These are phyloP conservation scores for Pseudolaguvia tuberculata DNA, from an alignment of 2,113 vertebrate species.

Conservation along the genomic window DNA sequence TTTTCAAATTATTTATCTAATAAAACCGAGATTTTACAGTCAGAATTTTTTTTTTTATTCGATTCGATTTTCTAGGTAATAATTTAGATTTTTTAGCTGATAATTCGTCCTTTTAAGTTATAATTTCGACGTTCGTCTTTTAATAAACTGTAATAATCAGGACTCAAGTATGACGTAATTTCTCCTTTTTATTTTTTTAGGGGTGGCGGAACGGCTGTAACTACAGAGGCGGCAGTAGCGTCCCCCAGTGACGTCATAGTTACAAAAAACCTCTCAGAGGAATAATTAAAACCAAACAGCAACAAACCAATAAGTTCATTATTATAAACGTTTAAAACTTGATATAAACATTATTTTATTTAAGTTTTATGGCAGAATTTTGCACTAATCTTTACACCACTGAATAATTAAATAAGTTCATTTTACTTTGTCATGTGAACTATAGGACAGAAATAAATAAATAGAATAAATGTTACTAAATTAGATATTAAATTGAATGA, in stretches of 20 bases:
- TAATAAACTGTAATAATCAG: too few species aligned
- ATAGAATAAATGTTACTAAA: neutral
- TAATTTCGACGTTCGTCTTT: too few species aligned
- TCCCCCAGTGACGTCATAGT: constrained; percentile 1
- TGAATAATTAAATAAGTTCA: neutral
- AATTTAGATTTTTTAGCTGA: too few species aligned
- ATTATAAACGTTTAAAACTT: neutral
- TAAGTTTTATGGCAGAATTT: neutral
- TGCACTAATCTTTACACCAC: neutral
- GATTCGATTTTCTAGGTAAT: too few species aligned
- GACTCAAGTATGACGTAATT: too few species aligned
- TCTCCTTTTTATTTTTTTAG: too few species aligned
- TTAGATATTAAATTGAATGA: neutral
- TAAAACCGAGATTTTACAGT: too few species aligned
- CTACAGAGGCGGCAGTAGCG: neutral
- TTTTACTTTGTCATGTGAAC: neutral
- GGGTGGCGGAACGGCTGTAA: too few species aligned
- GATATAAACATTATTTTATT: neutral
- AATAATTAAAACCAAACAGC: neutral
- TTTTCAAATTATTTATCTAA: too few species aligned
- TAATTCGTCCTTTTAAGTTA: too few species aligned
- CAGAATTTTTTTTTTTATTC: too few species aligned
- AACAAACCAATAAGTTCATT: neutral
- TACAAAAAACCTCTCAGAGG: neutral
- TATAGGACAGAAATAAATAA: neutral